Evolutionary conservation across 2,113 vertebrate species (phyloP), one percentile per base, ranked within the genome.

Genomic region (Nothocercus julius): DNA sequence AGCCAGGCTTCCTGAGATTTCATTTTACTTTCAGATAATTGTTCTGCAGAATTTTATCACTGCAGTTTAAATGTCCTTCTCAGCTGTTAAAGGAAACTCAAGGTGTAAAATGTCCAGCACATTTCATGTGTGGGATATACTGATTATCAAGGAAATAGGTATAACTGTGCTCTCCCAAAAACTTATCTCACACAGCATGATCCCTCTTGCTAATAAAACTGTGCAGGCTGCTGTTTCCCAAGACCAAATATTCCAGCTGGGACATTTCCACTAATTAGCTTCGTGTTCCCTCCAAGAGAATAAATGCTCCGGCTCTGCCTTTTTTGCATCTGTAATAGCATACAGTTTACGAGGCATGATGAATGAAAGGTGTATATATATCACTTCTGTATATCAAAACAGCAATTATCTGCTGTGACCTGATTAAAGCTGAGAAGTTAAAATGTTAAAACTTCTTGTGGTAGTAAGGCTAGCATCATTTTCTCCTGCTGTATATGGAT

Each of bases 1-100:
- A 92, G 79, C 56, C 75, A 79, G 66, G 56, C 51, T 93, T 84
- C 93, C 77, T 88, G 82, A 93, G 74, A 54, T 61, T 84, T 90
- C 54, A 73, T 42, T 78, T 89, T 58, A 62, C 56, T 87, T 92
- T 54, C 67, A 82, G 45, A 62, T 92, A 68, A 62, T 36, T 78
- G 47, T 54, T 87, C 87, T 4, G 11, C 79, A 90, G 34, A 82
- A 13, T 70, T 83, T 85, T 70, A 76, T 80, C 85, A 69, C 69
- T 78, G 83, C 44, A 85, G 59, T 49, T 89, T 76, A 64, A 94
- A 49, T 32, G 32, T 66, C 78, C 83, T 25, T 70, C 74, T 91
- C 5, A 3, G n/a, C 34, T 81, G 83, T 44, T 47, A 84, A 81
- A 76, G 58, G 34, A 75, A 95, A 86, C 25, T 77, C 68, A 66